Conservation (phyloP, 2,113 vertebrate species). For the Menura novaehollandiae region DNA sequence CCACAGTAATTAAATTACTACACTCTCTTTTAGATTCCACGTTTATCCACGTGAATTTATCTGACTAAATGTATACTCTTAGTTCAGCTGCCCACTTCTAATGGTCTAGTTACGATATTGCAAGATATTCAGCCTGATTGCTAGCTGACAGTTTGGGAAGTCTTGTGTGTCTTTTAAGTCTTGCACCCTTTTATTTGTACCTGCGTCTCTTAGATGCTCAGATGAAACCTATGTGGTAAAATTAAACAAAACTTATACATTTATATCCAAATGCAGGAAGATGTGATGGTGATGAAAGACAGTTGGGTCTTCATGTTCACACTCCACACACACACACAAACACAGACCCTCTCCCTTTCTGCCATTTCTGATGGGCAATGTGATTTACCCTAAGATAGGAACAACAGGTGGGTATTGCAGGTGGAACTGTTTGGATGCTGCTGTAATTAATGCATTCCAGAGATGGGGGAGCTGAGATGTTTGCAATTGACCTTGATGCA, state of each 20-base stretch:
- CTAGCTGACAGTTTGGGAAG: neutral
- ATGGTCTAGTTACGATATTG: neutral
- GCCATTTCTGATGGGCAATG: neutral
- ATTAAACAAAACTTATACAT: fast-evolving
- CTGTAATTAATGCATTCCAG: neutral
- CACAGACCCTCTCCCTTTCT: neutral
- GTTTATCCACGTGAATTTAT: no score
- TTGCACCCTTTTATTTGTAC: neutral
- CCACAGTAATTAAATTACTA: neutral
- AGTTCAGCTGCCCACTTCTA: neutral
- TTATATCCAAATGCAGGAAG: neutral
- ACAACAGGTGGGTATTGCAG: neutral
- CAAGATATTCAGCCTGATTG: neutral
- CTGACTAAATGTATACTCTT: neutral
- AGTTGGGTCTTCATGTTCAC: fast-evolving
- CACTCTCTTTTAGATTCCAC: neutral
- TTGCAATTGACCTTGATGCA: neutral
- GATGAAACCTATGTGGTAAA: neutral
- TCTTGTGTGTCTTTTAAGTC: neutral
- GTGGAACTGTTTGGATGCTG: neutral
- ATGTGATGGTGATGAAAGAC: neutral
- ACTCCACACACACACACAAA: neutral
- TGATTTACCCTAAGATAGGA: neutral
- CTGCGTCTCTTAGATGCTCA: neutral
- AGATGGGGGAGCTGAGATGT: neutral